phyloP scores from a whole-genome alignment of 2,888 invertebrate species.

The Thalpophila matura region DNA sequence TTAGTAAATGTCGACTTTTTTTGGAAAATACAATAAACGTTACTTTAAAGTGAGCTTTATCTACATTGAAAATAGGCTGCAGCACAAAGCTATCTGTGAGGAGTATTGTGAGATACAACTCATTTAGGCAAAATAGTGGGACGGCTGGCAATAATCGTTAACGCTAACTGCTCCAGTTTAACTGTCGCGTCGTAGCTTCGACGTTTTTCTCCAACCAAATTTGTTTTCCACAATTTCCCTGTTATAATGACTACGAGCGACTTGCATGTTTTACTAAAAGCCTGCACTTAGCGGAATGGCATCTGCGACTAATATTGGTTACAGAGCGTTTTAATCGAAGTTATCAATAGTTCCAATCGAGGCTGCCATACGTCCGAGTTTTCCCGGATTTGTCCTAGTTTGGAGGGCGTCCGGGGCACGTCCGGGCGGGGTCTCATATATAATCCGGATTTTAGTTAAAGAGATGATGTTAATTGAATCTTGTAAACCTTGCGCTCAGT shows the following conservation, averaged over 20 bases:
- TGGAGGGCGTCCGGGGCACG: too few species aligned
- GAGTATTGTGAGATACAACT: constrained; percentile 79
- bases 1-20: neutral
- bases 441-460: too few species aligned
- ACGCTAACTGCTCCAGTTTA: constrained; percentile 79
- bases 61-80: constrained; percentile 25
- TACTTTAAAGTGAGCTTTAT: constrained; percentile 21
- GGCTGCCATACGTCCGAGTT: too few species aligned
- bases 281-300: constrained; percentile 21
- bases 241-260: constrained; percentile 26
- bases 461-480: too few species aligned
- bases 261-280: constrained; percentile 30
- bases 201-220: constrained; percentile 72
- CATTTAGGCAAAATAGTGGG: constrained; percentile 80
- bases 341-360: constrained; percentile 18
- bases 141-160: constrained; percentile 82
- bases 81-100: constrained; percentile 61
- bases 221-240: constrained; percentile 72
- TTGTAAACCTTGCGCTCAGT: too few species aligned
- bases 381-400: too few species aligned
- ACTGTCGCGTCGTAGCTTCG: constrained; percentile 69
- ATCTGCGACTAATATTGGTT: constrained; percentile 30
- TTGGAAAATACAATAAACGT: neutral
- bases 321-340: constrained; percentile 1
- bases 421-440: too few species aligned